These are phyloP conservation scores for Urocitellus parryii DNA, from an alignment of 2,113 vertebrate genomes.

Conservation along the genomic window DNA sequence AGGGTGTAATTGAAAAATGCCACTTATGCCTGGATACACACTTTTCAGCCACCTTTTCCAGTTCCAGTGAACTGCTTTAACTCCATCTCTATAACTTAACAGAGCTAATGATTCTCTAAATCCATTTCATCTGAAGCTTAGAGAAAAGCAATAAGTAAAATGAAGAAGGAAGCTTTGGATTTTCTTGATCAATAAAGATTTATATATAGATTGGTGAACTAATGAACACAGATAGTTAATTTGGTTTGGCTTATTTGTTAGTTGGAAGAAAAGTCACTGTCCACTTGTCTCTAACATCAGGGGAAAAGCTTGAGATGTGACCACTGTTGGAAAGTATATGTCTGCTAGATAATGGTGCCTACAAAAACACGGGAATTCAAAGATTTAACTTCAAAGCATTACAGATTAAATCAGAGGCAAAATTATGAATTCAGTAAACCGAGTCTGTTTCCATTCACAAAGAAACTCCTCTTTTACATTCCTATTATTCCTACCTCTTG, in stretches of 20 bases:
- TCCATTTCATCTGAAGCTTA: background rate
- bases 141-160: background rate
- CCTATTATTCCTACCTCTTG: background rate
- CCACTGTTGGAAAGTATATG: background rate
- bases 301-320: background rate
- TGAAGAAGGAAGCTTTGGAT: background rate
- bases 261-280: background rate
- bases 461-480: background rate
- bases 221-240: background rate
- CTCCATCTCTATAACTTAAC: constrained; percentile 3
- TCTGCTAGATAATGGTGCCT: background rate
- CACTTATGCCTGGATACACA: background rate
- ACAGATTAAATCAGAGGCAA: background rate
- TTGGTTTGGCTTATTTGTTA: constrained; percentile 3
- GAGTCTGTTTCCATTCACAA: background rate
- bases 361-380: background rate
- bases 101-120: constrained; percentile 53
- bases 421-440: background rate
- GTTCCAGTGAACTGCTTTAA: background rate
- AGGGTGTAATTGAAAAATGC: background rate
- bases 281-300: background rate
- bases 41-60: background rate
- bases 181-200: constrained; percentile 5
- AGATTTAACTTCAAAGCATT: background rate
- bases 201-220: background rate